Evolutionary conservation across 1,140 invertebrate genomes (phyloP).

Genomic region (Achatina immaculata): DNA sequence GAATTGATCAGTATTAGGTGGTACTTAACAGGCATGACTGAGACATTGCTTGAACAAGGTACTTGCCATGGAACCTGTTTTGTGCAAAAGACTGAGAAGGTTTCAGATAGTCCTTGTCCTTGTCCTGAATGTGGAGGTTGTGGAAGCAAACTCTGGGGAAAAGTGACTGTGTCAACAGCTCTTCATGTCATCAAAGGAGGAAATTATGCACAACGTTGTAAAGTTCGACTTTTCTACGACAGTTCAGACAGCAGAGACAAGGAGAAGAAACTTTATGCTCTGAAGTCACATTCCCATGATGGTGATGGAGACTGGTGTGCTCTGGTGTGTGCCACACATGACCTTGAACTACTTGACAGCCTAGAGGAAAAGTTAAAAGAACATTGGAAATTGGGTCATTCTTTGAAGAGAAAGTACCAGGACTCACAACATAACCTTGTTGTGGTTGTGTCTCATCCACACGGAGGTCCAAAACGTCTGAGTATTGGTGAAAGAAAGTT

Average conservation of each 20-base stretch:
- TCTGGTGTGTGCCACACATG: not conserved
- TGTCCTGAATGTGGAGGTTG: no score
- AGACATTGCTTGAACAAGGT: no score
- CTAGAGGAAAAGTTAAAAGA: not conserved
- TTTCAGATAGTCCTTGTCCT: no score
- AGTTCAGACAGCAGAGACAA: not conserved
- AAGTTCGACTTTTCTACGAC: not conserved
- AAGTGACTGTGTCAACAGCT: not conserved
- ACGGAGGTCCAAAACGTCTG: no score
- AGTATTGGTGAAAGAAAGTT: not conserved
- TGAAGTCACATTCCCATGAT: not conserved
- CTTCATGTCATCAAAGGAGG: not conserved
- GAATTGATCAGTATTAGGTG: no score
- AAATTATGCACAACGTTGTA: not conserved
- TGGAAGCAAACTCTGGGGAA: not conserved
- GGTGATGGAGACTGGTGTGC: not conserved
- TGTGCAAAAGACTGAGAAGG: no score
- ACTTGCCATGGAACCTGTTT: no score
- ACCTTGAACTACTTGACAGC: not conserved
- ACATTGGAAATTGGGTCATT: no score
- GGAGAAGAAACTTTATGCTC: not conserved
- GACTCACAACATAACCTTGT: not conserved
- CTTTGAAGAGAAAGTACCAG: not conserved
- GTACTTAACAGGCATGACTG: no score
- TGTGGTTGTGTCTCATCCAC: slow-evolving; percentile 1